Evolutionary conservation across 1,140 invertebrate genomes (phyloP).

Genomic region (Thaumetopoea pityocampa): DNA sequence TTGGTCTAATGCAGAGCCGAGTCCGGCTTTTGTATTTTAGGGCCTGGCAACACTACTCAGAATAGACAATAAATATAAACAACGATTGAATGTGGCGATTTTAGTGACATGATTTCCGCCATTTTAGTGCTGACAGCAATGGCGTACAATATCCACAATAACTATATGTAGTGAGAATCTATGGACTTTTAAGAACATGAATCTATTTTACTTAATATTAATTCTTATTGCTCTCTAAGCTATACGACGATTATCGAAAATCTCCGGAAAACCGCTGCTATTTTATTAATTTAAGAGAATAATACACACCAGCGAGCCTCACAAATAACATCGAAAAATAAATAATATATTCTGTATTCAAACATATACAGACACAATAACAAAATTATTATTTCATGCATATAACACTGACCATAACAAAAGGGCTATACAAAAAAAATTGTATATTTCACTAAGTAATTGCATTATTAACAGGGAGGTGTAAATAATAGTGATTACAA

Average conservation of each 20-base stretch:
- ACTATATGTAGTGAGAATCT: too few relatives aligned
- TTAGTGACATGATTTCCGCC: too few relatives aligned
- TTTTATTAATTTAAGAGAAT: not conserved
- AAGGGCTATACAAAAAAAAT: slow-evolving; percentile 22
- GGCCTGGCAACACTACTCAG: too few relatives aligned
- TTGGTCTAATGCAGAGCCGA: too few relatives aligned
- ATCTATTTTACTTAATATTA: not conserved
- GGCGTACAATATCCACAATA: too few relatives aligned
- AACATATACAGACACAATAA: slow-evolving; percentile 60
- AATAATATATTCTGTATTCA: slow-evolving; percentile 36
- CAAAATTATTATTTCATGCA: slow-evolving; percentile 3
- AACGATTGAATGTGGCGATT: too few relatives aligned
- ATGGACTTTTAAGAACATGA: too few relatives aligned
- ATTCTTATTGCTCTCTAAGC: too few relatives aligned
- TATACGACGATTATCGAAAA: not conserved
- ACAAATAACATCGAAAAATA: not conserved
- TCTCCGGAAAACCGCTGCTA: not conserved
- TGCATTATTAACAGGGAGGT: slow-evolving; percentile 6
- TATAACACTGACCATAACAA: slow-evolving; percentile 23
- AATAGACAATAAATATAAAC: too few relatives aligned
- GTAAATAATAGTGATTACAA: slow-evolving; percentile 23
- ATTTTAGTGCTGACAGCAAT: too few relatives aligned
- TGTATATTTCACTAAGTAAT: slow-evolving; percentile 25
- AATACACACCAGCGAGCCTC: slow-evolving; percentile 2
- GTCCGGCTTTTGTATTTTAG: too few relatives aligned